Base-by-base conservation (phyloP, 2,888 invertebrate genomes). In the Altica lythri region DNA sequence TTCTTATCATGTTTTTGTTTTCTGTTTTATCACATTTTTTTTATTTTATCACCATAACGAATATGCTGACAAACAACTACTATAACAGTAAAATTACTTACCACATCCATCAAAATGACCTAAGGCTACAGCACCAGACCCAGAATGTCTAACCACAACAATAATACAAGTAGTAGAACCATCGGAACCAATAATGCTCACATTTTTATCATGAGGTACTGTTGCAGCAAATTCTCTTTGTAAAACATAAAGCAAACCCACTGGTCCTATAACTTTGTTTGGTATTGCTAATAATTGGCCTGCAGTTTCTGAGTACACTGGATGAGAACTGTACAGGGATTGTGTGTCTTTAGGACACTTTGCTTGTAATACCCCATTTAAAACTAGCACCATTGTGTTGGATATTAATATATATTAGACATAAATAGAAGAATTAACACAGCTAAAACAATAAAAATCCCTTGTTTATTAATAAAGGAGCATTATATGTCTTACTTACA, bases 141-240 rank as follows among this genome's bases (percentile, higher is more conserved):
- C 92, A 88, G 72, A 89, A 83, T 96, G 94, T 75, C 93, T 83
- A 53, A 95, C 84, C 63, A 95, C 88, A 63, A 91, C 90, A 75
- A 94, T 91, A 75, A 94, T 90, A 79, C 95, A 95, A 64, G 95
- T 94, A 66, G 95, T 95, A 72, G 90, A 89, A 80, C 94, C 95
- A 77, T 95, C 95, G 58, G 94, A 90, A 62, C 95, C 95, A 64
- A 95, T 83, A 70, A 93, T 89, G 75, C 81, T 89, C 64, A 94
- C 88, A 74, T 91, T 90, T 81, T 92, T 94, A 81, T 95, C 95
- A 73, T 92, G 91, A 9, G 95, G 92, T 57, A 90, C 85, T 2
- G 91, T 92, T 29, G 91, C 92, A 2, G 94, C 95, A 78, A 92
- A 84, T 78, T 96, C 96, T 68, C 95, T 81, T 78, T 95, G 95